These are phyloP conservation scores for Hypocryptadius cinnamomeus DNA, from an alignment of 2,113 vertebrate species.

Conservation along the genomic window DNA sequence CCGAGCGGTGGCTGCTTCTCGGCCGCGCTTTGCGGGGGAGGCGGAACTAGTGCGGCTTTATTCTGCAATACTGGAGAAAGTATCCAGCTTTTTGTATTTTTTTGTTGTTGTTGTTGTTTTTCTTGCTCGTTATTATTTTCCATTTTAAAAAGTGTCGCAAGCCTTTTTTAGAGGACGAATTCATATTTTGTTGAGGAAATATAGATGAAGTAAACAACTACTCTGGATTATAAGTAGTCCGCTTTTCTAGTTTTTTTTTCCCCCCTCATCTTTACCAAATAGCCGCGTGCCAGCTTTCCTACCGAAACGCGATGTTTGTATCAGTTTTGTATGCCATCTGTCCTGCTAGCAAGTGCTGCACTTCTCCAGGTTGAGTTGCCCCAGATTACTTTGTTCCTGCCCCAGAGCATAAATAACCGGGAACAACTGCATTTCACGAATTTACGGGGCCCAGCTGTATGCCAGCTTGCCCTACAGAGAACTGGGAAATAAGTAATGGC, in stretches of 20 bases:
- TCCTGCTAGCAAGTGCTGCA: background rate
- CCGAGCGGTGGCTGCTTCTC: background rate
- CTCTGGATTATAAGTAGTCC: background rate
- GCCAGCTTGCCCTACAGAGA: background rate
- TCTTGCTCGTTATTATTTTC: rapidly evolving
- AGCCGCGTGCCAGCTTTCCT: background rate
- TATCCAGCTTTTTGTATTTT: background rate
- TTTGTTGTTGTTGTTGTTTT: too few relatives aligned
- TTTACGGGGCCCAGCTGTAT: background rate
- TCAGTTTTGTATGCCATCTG: background rate
- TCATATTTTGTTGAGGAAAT: background rate
- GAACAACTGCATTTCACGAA: background rate
- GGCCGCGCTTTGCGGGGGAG: background rate
- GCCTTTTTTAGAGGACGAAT: background rate
- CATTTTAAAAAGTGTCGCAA: background rate
- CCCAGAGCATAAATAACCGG: background rate
- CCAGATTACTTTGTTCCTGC: constrained; percentile 6
- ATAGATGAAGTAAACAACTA: background rate
- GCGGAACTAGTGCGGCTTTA: background rate
- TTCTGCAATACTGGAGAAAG: background rate
- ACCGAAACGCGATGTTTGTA: rapidly evolving
- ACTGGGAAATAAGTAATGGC: background rate
- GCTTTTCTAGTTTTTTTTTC: background rate
- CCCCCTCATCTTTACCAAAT: background rate
- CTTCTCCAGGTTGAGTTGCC: background rate